Evolutionary conservation across 2,797 vertebrate genomes (phyloP).

Genomic region (Spinus olivaceus): DNA sequence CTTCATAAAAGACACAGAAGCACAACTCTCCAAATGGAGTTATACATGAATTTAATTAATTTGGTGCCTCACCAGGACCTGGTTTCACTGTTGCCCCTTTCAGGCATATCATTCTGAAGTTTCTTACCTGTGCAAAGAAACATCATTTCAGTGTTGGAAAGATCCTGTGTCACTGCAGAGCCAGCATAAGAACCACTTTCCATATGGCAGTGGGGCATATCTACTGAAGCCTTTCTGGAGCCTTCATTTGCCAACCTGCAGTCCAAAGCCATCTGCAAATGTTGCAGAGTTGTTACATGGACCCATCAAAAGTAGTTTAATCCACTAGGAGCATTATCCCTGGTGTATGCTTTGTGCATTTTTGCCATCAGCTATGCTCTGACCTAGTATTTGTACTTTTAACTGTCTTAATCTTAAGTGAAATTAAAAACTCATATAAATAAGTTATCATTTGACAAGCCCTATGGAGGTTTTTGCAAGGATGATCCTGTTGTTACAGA

Average conservation of each 20-base stretch:
- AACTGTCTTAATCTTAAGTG: constrained; percentile 15
- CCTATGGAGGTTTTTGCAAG: not conserved
- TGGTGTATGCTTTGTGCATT: not conserved
- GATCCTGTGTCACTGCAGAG: not conserved
- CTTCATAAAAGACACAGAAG: not conserved
- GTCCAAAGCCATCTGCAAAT: not conserved
- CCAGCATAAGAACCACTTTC: not conserved
- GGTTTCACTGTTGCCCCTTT: not conserved
- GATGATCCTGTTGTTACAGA: not conserved
- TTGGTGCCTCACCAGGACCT: not conserved
- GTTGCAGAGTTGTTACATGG: not conserved
- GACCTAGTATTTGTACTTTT: constrained; percentile 42
- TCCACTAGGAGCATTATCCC: not conserved
- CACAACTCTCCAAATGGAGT: not conserved
- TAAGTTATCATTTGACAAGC: constrained; percentile 15
- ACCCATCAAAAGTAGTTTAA: not conserved
- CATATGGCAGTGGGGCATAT: not conserved
- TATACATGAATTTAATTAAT: not conserved
- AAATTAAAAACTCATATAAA: constrained; percentile 24
- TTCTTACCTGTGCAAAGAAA: not conserved
- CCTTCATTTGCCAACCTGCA: not conserved
- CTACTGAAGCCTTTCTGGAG: not conserved
- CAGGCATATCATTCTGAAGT: not conserved
- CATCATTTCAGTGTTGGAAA: not conserved
- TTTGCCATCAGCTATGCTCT: constrained; percentile 37